phyloP scores from a whole-genome alignment of 2,797 vertebrate genomes.

The Cynopterus sphinx region DNA sequence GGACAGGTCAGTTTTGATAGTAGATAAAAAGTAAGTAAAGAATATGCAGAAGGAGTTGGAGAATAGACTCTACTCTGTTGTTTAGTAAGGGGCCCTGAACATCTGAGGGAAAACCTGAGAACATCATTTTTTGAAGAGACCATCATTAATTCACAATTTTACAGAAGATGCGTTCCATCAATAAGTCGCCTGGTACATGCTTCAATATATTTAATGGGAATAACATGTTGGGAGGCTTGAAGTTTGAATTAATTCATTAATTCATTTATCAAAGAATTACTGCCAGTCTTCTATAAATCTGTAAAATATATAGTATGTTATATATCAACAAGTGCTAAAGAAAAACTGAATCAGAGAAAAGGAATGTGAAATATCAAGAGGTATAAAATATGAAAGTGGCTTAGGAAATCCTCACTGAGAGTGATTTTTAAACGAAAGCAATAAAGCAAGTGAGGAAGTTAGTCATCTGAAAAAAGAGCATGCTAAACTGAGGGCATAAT shows the following conservation, averaged over 20 bases:
- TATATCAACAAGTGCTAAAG: not conserved
- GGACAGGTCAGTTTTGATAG: not conserved
- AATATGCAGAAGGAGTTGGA: not conserved
- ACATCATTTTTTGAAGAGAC: not conserved
- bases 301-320: not conserved
- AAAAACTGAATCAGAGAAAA: not conserved
- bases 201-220: not conserved
- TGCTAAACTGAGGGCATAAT: not conserved
- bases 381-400: not conserved
- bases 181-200: not conserved
- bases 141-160: not conserved
- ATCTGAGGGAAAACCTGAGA: not conserved
- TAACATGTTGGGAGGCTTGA: not conserved
- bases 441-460: not conserved
- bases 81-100: not conserved
- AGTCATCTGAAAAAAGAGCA: not conserved
- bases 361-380: not conserved
- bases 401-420: not conserved
- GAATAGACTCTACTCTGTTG: too few species aligned
- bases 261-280: not conserved
- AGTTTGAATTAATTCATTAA: not conserved
- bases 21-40: not conserved
- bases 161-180: not conserved
- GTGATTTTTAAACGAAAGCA: not conserved
- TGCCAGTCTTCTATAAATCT: not conserved